A percentile compares a stretch with the other conserved stretches of the same genome.
Evolutionary conservation across 2,888 invertebrate genomes (phyloP).

Genomic region (Trichogramma dendrolimi): DNA sequence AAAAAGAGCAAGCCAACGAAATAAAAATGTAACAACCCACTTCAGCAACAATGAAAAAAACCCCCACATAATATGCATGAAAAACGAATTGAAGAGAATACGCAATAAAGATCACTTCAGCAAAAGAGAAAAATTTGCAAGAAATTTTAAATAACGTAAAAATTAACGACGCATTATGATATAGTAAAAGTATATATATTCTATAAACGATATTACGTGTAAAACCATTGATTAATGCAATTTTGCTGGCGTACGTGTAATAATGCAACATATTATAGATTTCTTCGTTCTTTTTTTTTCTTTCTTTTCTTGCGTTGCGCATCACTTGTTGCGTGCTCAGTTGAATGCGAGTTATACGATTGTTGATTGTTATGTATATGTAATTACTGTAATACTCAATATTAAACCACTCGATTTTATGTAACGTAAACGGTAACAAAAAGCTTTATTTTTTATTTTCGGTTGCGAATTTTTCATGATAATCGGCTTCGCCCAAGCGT

Average conservation of each 20-base stretch:
- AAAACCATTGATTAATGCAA: conserved; percentile 20
- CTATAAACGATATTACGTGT: background rate
- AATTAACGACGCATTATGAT: conserved; percentile 9
- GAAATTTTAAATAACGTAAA: conserved; percentile 3
- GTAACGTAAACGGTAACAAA: conserved; percentile 18
- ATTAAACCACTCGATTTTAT: conserved; percentile 1
- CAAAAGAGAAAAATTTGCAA: background rate
- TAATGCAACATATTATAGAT: conserved; percentile 9
- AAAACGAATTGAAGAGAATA: background rate
- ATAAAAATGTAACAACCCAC: too few species aligned
- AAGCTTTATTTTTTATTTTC: conserved; percentile 17
- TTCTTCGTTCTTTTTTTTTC: background rate
- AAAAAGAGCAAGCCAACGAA: background rate
- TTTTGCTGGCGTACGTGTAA: conserved; percentile 12
- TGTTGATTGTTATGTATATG: conserved; percentile 22
- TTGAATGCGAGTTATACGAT: conserved; percentile 9
- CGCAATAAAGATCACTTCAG: background rate
- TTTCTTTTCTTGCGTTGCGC: conserved; percentile 16
- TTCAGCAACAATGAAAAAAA: background rate
- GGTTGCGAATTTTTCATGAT: conserved; percentile 14
- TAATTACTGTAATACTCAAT: background rate
- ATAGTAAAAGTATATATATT: too few species aligned
- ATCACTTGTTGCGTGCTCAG: conserved; percentile 10
- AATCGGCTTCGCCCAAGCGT: conserved; percentile 1
- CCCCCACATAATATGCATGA: conserved; percentile 11